Conservation (phyloP, 2,113 vertebrate species). For the Macheiramphus alcinus region DNA sequence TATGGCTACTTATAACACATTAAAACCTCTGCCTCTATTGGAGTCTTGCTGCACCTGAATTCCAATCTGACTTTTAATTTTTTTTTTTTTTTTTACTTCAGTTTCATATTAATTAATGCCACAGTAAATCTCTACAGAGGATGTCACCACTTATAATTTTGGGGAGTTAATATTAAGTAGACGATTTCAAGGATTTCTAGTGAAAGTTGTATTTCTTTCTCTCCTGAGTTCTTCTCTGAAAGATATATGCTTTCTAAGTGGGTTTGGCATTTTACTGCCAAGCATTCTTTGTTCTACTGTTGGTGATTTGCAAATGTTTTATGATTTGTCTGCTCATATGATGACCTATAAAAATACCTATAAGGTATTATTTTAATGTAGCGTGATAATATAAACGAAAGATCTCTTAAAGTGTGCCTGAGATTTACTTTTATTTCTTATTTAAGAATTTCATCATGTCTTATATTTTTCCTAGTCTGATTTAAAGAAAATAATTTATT, state of each 20-base stretch:
- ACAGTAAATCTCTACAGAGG: not conserved
- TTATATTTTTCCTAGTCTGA: not conserved
- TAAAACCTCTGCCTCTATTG: not conserved
- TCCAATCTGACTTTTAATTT: not conserved
- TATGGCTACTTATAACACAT: not conserved
- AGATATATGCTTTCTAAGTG: not conserved
- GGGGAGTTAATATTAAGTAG: not conserved
- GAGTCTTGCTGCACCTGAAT: not conserved
- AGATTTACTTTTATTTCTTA: not conserved
- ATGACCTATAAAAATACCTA: not conserved
- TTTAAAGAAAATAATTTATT: not conserved
- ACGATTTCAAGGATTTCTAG: not conserved
- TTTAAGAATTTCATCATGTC: not conserved
- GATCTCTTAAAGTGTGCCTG: not conserved
- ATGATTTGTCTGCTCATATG: not conserved
- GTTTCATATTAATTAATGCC: not conserved
- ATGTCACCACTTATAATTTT: not conserved
- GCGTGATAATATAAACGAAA: not conserved
- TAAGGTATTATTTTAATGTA: not conserved
- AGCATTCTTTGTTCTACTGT: not conserved
- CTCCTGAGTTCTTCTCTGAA: not conserved
- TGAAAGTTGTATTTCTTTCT: not conserved
- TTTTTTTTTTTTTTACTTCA: not conserved
- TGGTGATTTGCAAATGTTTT: not conserved
- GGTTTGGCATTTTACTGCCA: not conserved